phyloP scores from a whole-genome alignment of 2,113 vertebrate species.

The Engraulis encrasicolus region DNA sequence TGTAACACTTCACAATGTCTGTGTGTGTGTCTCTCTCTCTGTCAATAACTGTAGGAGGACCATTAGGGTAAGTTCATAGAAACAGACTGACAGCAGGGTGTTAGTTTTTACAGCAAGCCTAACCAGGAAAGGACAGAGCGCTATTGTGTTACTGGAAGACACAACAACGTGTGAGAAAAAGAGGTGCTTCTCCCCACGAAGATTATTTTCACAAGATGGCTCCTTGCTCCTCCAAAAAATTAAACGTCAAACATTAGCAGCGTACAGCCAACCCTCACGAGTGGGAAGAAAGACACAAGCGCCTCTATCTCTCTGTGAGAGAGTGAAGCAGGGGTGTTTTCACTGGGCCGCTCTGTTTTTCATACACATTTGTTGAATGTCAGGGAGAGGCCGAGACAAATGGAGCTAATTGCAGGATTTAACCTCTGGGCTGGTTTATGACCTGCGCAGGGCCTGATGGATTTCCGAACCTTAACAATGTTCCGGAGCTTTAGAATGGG shows the following conservation, averaged over 20 bases:
- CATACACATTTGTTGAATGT: not conserved
- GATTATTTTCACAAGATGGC: slow-evolving; percentile 15
- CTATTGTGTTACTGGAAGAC: not conserved
- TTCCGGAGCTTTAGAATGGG: not conserved
- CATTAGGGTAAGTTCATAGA: not conserved
- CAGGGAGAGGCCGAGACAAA: not conserved
- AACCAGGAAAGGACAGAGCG: not conserved
- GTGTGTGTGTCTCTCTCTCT: not conserved
- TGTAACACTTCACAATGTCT: not conserved
- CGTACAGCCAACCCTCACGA: no score
- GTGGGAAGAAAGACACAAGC: no score
- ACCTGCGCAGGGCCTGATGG: not conserved
- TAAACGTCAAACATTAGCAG: not conserved
- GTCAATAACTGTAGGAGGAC: not conserved
- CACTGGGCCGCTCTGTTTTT: not conserved
- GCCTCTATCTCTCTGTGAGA: not conserved
- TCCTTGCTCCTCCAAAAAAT: not conserved
- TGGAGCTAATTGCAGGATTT: slow-evolving; percentile 21
- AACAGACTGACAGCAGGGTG: not conserved
- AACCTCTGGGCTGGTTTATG: not conserved
- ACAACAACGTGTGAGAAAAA: not conserved
- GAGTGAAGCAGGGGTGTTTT: not conserved
- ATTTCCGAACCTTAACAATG: not conserved
- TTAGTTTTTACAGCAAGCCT: not conserved
- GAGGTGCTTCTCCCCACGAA: not conserved